A percentile compares a stretch with the other conserved stretches of the same genome.
Conservation (phyloP, 1,140 invertebrate species). For the Tachypleus tridentatus region DNA sequence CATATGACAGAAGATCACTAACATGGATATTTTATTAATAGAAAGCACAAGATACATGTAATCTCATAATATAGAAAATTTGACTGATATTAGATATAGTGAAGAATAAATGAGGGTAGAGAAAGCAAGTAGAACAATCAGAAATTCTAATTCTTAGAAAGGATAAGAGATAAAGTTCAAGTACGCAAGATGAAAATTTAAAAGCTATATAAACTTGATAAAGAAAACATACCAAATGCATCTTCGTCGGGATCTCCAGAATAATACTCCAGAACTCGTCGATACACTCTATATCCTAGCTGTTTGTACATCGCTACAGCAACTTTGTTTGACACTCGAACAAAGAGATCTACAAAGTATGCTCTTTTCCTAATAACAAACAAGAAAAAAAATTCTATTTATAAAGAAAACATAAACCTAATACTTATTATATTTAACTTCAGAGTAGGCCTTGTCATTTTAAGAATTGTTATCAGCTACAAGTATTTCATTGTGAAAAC, state of each 20-base stretch:
- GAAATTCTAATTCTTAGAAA: slow-evolving; percentile 9
- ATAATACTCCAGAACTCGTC: slow-evolving; percentile 94
- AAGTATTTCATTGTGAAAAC: no score
- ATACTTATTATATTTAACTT: no score
- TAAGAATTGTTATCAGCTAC: no score
- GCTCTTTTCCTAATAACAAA: slow-evolving; percentile 61
- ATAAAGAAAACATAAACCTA: no score
- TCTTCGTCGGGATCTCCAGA: slow-evolving; percentile 95
- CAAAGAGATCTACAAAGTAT: slow-evolving; percentile 98
- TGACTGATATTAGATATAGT: not conserved
- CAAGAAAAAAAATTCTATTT: no score
- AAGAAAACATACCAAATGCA: slow-evolving; percentile 69
- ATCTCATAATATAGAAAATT: not conserved
- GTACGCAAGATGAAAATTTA: not conserved
- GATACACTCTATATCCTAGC: slow-evolving; percentile 92
- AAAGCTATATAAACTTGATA: no score
- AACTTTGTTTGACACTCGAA: slow-evolving; percentile 90
- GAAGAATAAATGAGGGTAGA: slow-evolving; percentile 9
- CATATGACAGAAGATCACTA: no score
- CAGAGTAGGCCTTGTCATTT: no score
- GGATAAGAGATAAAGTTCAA: slow-evolving; percentile 9
- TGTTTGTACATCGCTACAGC: slow-evolving; percentile 97
- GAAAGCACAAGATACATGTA: no score
- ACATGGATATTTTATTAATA: no score
- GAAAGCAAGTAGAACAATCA: slow-evolving; percentile 11